Base-by-base conservation (phyloP, 2,888 invertebrate species). In the Agapostemon virescens region DNA sequence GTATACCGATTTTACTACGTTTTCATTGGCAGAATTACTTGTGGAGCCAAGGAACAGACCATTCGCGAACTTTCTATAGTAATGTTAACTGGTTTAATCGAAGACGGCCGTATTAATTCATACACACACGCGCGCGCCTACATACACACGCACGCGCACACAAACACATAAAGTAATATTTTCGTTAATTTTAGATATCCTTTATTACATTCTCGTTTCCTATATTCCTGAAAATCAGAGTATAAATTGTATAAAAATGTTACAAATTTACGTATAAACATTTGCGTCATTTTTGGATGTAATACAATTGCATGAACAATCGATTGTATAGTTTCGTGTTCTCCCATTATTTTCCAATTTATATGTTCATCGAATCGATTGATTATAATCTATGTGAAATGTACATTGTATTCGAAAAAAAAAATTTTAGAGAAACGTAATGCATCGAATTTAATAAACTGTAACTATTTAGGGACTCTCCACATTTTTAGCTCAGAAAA, bases 221-320 rank as follows among this genome's bases (percentile, higher is more conserved):
- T 75, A 75, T 30, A 78, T 38, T n/a, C 5, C 63, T 71, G 33
- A 36, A 71, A 77, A 63, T 67, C 70, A 33, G 71, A 17, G 67
- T 71, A 58, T 68, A 79, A 67, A 79, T 70, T 55, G 70, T 77
- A 79, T 42, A 77, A 77, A 79, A 76, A 26, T 71, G 42, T 70
- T 71, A 71, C 40, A 79, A 77, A 61, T 49, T 67, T 40, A 9
- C 40, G 20, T 23, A 33, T 49, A 71, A 77, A 77, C 61, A 68
- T 77, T 52, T 67, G 3, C 58, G 55, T 20, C 33, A 11, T 52
- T 13, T 61, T 71, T 23, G 68, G 71, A 23, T 49, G 36, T n/a
- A 38, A 38, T 42, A 61, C 26, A 66, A 40, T 30, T 20, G 55
- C 23, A 7, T 4, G 11, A 69, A 58, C 20, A 30, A 58, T 49